phyloP scores from a whole-genome alignment of 2,797 vertebrate species.

The Malurus splendens region DNA sequence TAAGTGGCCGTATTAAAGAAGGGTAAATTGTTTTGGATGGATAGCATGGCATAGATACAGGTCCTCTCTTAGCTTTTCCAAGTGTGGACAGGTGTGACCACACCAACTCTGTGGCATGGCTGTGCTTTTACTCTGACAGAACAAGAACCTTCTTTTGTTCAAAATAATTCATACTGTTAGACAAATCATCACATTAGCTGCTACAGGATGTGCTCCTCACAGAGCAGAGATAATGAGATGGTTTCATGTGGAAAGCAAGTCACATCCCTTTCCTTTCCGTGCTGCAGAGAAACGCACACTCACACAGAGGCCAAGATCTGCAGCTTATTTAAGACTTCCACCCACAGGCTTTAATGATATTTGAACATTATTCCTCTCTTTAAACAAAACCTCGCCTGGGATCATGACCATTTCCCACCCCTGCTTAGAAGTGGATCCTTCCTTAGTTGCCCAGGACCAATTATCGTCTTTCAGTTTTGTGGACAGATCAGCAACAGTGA shows the following conservation, averaged over 20 bases:
- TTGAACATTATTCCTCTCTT: not conserved
- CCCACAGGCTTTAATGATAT: not conserved
- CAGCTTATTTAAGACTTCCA: not conserved
- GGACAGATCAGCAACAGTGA: not conserved
- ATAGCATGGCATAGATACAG: not conserved
- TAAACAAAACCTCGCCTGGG: not conserved
- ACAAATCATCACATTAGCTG: not conserved
- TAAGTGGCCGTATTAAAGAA: not conserved
- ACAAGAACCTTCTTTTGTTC: not conserved
- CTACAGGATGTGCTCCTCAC: not conserved
- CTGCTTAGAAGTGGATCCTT: not conserved
- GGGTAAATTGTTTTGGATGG: not conserved
- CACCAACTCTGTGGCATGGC: not conserved
- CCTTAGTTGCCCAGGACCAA: not conserved
- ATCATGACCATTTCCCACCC: not conserved
- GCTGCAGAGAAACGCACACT: not conserved
- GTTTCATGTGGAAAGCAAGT: not conserved
- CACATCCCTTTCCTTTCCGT: not conserved
- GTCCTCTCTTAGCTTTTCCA: not conserved
- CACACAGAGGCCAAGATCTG: not conserved
- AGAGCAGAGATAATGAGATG: not conserved
- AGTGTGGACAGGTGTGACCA: accelerated
- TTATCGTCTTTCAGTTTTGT: not conserved
- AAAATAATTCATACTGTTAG: not conserved
- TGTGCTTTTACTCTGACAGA: not conserved